A percentile compares a stretch with the other conserved stretches of the same genome.
Conservation (phyloP, 2,113 vertebrate genomes). For the Coracopsis vasa region DNA sequence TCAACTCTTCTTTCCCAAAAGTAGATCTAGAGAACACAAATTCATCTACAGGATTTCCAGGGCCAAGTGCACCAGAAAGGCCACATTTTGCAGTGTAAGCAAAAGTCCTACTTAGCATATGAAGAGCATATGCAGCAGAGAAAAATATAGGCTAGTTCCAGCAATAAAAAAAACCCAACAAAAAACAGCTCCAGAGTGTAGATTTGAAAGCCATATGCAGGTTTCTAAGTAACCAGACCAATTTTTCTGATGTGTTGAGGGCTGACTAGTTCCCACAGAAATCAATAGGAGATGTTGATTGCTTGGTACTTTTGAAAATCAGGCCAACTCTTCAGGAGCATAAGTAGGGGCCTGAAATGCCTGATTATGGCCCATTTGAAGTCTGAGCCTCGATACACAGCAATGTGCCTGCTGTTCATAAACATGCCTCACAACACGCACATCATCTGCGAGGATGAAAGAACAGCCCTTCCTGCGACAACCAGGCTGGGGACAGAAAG, state of each 20-base stretch:
- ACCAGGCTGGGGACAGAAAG: not conserved
- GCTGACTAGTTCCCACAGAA: not conserved
- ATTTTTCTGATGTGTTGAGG: not conserved
- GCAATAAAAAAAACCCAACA: not conserved
- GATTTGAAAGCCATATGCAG: not conserved
- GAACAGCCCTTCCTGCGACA: not conserved
- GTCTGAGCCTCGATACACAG: not conserved
- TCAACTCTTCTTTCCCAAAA: not conserved
- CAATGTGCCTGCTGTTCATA: not conserved
- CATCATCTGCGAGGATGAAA: not conserved
- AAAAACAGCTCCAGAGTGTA: not conserved
- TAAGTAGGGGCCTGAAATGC: not conserved
- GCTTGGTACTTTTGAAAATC: slow-evolving; percentile 10
- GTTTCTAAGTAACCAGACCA: slow-evolving; percentile 6
- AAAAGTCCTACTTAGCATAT: not conserved
- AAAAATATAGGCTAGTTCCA: not conserved
- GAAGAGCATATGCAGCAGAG: not conserved
- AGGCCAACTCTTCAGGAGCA: not conserved
- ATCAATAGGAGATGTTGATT: not conserved
- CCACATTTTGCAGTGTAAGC: not conserved
- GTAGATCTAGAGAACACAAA: not conserved
- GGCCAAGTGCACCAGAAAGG: not conserved
- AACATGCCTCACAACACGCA: not conserved
- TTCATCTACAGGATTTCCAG: not conserved
- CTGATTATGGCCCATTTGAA: slow-evolving; percentile 20